Evolutionary conservation across 2,113 vertebrate genomes (phyloP).

Genomic region (Upupa epops): DNA sequence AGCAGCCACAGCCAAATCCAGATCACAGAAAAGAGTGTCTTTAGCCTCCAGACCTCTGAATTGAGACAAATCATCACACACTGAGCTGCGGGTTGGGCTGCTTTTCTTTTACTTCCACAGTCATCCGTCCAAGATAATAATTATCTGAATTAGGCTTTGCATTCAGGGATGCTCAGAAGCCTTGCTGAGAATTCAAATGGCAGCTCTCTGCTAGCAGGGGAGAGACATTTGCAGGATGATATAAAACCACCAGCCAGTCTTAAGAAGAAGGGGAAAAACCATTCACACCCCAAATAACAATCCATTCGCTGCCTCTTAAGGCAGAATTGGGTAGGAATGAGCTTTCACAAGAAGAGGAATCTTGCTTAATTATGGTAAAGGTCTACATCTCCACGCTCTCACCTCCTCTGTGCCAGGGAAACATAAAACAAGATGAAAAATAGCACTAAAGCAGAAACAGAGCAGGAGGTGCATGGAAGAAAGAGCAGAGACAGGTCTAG

Average conservation of each 20-base stretch:
- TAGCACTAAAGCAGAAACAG: background rate
- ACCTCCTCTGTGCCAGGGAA: background rate
- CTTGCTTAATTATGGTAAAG: constrained; percentile 4
- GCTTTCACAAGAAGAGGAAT: background rate
- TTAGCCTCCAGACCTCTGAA: background rate
- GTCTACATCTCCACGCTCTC: background rate
- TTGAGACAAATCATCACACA: background rate
- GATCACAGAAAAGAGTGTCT: background rate
- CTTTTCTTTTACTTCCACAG: background rate
- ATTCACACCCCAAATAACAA: background rate
- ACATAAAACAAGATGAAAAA: background rate
- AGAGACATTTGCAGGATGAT: background rate
- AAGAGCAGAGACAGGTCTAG: background rate
- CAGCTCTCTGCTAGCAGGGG: background rate
- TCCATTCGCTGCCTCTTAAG: background rate
- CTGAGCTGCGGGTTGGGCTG: background rate
- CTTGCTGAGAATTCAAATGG: background rate
- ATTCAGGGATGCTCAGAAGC: background rate
- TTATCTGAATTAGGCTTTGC: background rate
- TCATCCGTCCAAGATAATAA: background rate
- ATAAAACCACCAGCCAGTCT: background rate
- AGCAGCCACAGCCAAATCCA: background rate
- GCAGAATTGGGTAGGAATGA: background rate
- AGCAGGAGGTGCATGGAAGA: background rate
- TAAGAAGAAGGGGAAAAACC: background rate